Evolutionary conservation across 2,797 vertebrate genomes (phyloP).

Genomic region (Taenioides sp.): DNA sequence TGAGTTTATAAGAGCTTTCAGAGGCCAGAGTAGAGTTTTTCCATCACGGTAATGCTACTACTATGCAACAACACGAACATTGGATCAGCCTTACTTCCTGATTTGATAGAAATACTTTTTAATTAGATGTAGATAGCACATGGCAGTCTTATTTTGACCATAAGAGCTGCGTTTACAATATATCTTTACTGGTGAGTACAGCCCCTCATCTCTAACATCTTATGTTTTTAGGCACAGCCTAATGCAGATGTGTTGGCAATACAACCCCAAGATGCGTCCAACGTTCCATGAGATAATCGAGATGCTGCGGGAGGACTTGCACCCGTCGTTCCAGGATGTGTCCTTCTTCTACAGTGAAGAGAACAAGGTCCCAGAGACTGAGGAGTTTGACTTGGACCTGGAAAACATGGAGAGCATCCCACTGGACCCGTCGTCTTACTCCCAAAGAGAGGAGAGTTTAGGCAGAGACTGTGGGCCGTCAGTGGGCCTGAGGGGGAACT

Average conservation of each 20-base stretch:
- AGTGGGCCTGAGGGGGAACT: constrained; percentile 86
- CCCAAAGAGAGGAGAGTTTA: constrained; percentile 84
- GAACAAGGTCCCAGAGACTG: constrained; percentile 91
- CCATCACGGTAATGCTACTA: no score
- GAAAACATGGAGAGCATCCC: constrained; percentile 99
- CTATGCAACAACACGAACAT: no score
- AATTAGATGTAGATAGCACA: no score
- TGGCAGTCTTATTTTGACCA: no score
- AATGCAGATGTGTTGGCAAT: constrained; percentile 99
- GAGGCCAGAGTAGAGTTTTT: no score
- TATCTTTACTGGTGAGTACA: no score
- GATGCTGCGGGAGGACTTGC: constrained; percentile 92
- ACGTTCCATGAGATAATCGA: constrained; percentile 94
- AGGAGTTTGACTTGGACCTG: constrained; percentile 95
- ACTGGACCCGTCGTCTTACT: constrained; percentile 90
- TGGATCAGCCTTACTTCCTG: no score
- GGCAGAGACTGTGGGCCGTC: constrained; percentile 85
- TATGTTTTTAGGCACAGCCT: constrained; percentile 82
- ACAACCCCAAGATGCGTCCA: constrained; percentile 97
- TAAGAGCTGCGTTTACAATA: no score
- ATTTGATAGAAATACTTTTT: no score
- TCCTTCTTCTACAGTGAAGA: constrained; percentile 99
- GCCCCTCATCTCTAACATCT: not conserved
- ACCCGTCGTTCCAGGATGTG: constrained; percentile 89
- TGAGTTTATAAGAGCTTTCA: no score